Base-by-base conservation (phyloP, 2,888 invertebrate species). In the Drosophila phalerata region DNA sequence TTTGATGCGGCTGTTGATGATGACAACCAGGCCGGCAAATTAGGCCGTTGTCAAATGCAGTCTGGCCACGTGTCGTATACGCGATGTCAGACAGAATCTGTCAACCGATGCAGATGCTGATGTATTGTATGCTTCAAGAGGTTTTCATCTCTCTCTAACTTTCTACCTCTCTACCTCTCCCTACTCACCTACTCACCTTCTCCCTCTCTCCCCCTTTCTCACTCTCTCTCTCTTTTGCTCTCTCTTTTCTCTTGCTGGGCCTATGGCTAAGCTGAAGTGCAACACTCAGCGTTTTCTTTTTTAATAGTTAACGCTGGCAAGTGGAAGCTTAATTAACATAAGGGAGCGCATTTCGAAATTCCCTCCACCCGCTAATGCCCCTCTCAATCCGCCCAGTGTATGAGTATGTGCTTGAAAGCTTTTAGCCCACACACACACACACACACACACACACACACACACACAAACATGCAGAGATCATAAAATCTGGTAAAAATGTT, bases 321-420 rank as follows among this genome's bases (percentile, higher is more conserved):
- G 88, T 87, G 80, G 77, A 71, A 70, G 88, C 84, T 88, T 84
- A 84, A 84, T 84, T 84, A 84, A 85, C 84, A 84, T 88, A 84
- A 84, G 75, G 83, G 77, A 81, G 71, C 73, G 42, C 69, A 73
- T 69, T 77, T 75, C 56, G 40, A 47, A 63, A 71, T 67, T 63
- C 65, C 52, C 10, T 13, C 17, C 10, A 10, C 22, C 32, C 19
- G 47, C 9, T 19, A 9, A 0, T 5, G 19, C 11, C 51, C 47
- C 28, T 22, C 43, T 11, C 28, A 25, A 38, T 11, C 34, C 32
- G 30, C 37, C 34, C 64, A 15, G 19, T 49, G 63, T 57, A 61
- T 67, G 62, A 78, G 75, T 73, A 37, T 68, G 69, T 82, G 79
- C 83, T 82, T 82, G 80, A 87, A 84, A 84, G 85, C 85, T 85